phyloP scores from a whole-genome alignment of 2,888 invertebrate species.

The Sarcophaga rosellei region DNA sequence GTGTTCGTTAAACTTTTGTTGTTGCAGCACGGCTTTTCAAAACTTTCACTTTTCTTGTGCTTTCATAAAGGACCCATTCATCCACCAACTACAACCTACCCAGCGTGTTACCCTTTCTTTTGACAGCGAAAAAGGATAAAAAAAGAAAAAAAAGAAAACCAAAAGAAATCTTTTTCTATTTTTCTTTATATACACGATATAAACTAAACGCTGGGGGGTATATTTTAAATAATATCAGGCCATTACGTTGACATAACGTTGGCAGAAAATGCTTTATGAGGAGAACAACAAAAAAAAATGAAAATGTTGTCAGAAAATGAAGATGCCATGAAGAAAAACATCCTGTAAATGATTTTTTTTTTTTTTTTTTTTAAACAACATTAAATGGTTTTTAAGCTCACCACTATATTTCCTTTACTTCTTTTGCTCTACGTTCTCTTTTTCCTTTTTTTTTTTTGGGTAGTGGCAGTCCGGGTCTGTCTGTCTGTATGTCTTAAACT shows the following conservation, averaged over 20 bases:
- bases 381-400: not conserved
- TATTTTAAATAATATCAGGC: slow-evolving; percentile 25
- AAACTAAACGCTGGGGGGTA: not conserved
- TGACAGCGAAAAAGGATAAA: too few species aligned
- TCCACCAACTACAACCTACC: too few species aligned
- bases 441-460: too few species aligned
- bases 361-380: not conserved
- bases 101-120: too few species aligned
- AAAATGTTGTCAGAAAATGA: not conserved
- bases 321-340: slow-evolving; percentile 6
- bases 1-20: slow-evolving; percentile 35
- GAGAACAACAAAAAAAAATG: not conserved
- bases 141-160: too few species aligned
- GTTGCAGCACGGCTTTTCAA: not conserved
- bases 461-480: too few species aligned
- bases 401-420: not conserved
- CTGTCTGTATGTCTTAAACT: too few species aligned
- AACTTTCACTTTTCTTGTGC: slow-evolving; percentile 16
- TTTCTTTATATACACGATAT: not conserved
- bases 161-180: not conserved
- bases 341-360: slow-evolving; percentile 2
- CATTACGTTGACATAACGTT: slow-evolving; percentile 18
- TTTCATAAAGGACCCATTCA: too few species aligned
- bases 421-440: too few species aligned
- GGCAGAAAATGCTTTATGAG: too few species aligned